Base-by-base conservation (phyloP, 2,797 vertebrate species). In the Myoxocephalus aenaeus region DNA sequence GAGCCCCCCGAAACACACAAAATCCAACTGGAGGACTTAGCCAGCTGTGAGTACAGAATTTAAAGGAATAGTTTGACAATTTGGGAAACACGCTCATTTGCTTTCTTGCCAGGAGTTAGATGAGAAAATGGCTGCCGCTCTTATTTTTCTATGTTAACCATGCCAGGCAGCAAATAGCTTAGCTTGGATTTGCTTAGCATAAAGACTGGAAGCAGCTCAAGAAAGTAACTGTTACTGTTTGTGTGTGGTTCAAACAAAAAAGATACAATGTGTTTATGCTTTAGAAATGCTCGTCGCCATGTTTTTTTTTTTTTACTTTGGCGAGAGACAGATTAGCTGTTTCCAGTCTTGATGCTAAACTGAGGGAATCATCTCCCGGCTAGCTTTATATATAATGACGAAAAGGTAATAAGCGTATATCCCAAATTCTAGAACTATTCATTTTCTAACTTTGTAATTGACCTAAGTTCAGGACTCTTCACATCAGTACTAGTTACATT, bases 21-120 rank as follows among this genome's bases (percentile, higher is more conserved):
- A 89, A 77, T 94, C 81, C 44, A 97, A 80, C 92, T 96, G 83
- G 96, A 97, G 90, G 96, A 96, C 84, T 88, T 96, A 78, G 94
- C 94, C 80, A 96, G 93, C 90, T 96, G 95, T 96, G 84, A 95
- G 95, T 95, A 34, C 29, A 66, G 14, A 12, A 9, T 58, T n/a
- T 32, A 40, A 46, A 53, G 0, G 27, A 34, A 65, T 12, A 42
- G 13, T 66, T 44, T 58, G 14, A 32, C 1, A 32, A 50, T 64
- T 54, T 46, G 20, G 9, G 10, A 61, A 54, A 59, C 32, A 17
- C 2, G 18, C 34, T 64, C 11, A 42, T 34, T 34, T 0, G 18
- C 42, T 48, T 40, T 38, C 29, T 36, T 53, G 12, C n/a, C 0
- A 7, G 62, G 8, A 46, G 15, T 15, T 46, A 3, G 3, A 63